Conservation (phyloP, 1,140 invertebrate species). For the Drosophila tropicalis region DNA sequence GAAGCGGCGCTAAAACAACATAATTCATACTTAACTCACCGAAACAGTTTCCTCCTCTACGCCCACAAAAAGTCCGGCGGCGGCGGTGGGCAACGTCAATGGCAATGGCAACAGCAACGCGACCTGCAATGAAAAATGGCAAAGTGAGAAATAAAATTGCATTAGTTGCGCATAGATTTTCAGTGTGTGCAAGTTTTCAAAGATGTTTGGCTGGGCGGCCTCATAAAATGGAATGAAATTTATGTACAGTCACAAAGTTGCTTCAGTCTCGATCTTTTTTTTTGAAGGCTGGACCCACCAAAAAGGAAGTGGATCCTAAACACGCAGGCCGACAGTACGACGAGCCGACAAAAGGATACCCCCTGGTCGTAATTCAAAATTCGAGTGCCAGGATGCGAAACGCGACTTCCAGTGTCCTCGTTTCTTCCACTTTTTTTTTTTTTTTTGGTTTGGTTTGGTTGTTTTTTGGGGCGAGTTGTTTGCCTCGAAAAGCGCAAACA, state of each 20-base stretch:
- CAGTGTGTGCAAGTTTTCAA: conserved; percentile 49
- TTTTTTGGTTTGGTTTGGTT: conserved; percentile 18
- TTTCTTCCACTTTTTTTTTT: conserved; percentile 4
- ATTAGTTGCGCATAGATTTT: conserved; percentile 52
- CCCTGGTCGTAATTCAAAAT: conserved; percentile 75
- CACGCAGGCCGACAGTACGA: conserved; percentile 43
- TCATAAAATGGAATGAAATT: conserved; percentile 81
- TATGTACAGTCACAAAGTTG: conserved; percentile 78
- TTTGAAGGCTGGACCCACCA: conserved; percentile 46
- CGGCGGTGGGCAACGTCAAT: conserved; percentile 30
- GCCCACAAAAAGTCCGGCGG: conserved; percentile 37
- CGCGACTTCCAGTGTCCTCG: conserved; percentile 58
- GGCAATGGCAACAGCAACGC: conserved; percentile 27
- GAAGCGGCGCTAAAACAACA: conserved; percentile 67
- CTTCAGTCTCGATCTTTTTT: conserved; percentile 63
- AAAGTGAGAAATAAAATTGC: conserved; percentile 70
- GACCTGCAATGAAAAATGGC: conserved; percentile 68
- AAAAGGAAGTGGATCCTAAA: conserved; percentile 68
- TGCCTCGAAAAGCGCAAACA: neutral
- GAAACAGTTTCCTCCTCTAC: conserved; percentile 64
- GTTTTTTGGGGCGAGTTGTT: conserved; percentile 40
- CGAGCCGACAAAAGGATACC: conserved; percentile 16
- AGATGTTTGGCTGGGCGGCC: conserved; percentile 59
- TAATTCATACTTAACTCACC: conserved; percentile 82
- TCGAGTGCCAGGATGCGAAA: conserved; percentile 74